Conservation (phyloP, 92 coral and sea anemone genomes). For the Metridium senile region DNA sequence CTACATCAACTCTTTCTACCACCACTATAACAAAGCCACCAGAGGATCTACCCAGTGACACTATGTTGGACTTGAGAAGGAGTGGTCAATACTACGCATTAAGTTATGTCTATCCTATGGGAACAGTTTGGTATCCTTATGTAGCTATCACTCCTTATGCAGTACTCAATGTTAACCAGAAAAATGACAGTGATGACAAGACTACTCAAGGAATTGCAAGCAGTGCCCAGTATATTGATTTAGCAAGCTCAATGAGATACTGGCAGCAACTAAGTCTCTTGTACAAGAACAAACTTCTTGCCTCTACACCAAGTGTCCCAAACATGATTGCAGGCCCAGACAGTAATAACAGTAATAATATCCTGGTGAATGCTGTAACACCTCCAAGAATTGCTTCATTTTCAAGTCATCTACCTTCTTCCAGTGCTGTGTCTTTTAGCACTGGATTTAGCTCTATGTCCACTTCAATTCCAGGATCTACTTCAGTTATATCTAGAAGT, state of each 20-base stretch:
- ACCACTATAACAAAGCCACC: neutral
- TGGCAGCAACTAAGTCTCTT: slow-evolving; percentile 83
- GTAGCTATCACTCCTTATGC: slow-evolving; percentile 49
- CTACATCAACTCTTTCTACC: neutral
- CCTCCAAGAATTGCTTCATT: neutral
- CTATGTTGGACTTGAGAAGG: neutral
- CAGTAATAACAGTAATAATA: neutral
- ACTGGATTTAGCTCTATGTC: neutral
- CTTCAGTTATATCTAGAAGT: neutral
- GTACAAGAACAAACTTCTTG: slow-evolving; percentile 69
- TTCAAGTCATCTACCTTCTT: neutral
- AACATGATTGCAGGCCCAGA: slow-evolving; percentile 2
- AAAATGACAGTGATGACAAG: neutral
- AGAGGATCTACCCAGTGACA: neutral
- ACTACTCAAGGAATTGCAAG: neutral
- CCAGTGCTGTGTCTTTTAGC: too few species aligned
- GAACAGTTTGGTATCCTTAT: slow-evolving; percentile 49
- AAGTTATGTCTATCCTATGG: slow-evolving; percentile 52
- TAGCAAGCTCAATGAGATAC: slow-evolving; percentile 81
- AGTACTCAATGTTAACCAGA: slow-evolving; percentile 2
- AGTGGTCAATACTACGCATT: slow-evolving; percentile 34
- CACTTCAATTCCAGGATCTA: neutral
- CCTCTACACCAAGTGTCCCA: slow-evolving; percentile 39
- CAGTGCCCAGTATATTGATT: slow-evolving; percentile 72
- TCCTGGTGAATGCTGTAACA: neutral